Evolutionary conservation across 2,113 vertebrate genomes (phyloP).

Genomic region (Pelecanoides urinatrix): DNA sequence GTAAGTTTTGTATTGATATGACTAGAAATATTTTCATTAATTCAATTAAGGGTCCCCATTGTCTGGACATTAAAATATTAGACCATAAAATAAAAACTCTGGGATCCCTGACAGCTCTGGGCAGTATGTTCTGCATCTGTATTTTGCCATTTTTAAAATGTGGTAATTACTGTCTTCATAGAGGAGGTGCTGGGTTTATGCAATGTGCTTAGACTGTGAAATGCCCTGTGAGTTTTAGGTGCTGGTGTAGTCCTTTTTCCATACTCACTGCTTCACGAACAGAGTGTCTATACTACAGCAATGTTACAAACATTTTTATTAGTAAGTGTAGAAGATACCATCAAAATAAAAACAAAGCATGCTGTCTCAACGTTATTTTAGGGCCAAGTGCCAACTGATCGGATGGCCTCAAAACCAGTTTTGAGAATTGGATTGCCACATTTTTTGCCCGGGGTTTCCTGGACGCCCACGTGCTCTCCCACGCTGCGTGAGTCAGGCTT

Average conservation of each 20-base stretch:
- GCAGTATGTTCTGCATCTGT: not conserved
- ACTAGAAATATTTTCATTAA: not conserved
- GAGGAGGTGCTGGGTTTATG: not conserved
- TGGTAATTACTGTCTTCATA: not conserved
- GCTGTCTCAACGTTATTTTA: not conserved
- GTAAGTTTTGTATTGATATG: not conserved
- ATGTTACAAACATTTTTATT: not conserved
- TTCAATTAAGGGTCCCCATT: not conserved
- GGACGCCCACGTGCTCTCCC: not conserved
- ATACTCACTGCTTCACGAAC: not conserved
- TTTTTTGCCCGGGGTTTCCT: not conserved
- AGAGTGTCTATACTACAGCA: not conserved
- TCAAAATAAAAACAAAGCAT: not conserved
- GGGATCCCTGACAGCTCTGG: not conserved
- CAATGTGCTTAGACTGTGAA: not conserved
- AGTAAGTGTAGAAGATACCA: not conserved
- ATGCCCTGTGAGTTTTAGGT: not conserved
- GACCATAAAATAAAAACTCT: not conserved
- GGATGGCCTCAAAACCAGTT: not conserved
- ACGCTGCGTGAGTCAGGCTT: accelerated
- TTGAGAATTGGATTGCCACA: not conserved
- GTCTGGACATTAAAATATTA: not conserved
- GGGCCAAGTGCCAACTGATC: not conserved
- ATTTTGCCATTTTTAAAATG: not conserved
- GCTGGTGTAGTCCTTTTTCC: not conserved